Conservation (phyloP, 2,888 invertebrate genomes). For the Leptinotarsa peninsularis region DNA sequence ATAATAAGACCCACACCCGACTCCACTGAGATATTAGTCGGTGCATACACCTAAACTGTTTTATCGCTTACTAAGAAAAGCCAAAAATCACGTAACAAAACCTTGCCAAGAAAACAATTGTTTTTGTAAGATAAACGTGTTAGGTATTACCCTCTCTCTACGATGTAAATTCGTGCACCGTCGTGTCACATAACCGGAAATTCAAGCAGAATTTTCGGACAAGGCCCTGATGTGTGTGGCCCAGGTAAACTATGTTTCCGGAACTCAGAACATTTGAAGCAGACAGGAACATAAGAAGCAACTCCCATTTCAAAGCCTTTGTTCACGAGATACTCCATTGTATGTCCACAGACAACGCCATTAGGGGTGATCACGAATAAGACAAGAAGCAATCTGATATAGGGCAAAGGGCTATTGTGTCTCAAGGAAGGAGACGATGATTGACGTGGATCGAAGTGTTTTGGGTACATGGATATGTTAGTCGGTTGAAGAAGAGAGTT, state of each 20-base stretch:
- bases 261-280: background rate
- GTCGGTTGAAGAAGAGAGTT: no score
- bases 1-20: no score
- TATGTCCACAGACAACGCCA: background rate
- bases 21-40: no score
- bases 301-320: constrained; percentile 15
- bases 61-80: no score
- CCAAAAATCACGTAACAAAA: no score
- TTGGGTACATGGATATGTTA: no score
- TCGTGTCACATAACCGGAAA: background rate
- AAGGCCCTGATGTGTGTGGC: background rate
- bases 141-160: no score
- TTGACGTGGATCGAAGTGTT: no score
- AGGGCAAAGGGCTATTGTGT: background rate
- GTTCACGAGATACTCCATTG: background rate
- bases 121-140: no score
- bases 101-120: no score
- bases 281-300: background rate
- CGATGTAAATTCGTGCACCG: no score
- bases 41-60: no score
- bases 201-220: background rate
- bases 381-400: background rate
- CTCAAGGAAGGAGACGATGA: background rate
- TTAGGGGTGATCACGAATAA: background rate
- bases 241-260: constrained; percentile 15